Conservation (phyloP, 2,113 vertebrate genomes). For the Crotalus viridis region DNA sequence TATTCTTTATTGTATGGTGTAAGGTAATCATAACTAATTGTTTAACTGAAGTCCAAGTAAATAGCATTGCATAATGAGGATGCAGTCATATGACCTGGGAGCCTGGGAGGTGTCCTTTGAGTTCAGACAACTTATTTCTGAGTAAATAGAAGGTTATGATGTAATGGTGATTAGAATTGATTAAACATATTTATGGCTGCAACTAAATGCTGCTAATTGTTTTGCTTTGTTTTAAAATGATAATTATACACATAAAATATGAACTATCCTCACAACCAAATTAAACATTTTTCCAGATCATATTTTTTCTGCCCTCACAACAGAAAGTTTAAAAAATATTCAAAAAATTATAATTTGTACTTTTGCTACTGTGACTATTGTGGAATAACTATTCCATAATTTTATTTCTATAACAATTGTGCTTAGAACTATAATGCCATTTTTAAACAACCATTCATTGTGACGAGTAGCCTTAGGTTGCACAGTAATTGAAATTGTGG, state of each 20-base stretch:
- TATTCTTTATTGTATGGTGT: neutral
- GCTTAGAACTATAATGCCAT: neutral
- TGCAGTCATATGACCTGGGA: neutral
- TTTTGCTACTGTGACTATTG: neutral
- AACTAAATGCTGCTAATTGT: neutral
- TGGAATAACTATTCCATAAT: neutral
- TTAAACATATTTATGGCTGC: neutral
- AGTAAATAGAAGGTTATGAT: neutral
- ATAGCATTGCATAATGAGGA: neutral
- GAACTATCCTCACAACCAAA: neutral
- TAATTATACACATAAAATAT: neutral
- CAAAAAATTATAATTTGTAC: neutral
- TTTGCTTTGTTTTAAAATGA: neutral
- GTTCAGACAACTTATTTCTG: neutral
- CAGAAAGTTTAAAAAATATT: neutral
- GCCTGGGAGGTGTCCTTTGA: neutral
- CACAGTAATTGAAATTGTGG: conserved; percentile 29
- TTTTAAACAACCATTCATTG: conserved; percentile 31
- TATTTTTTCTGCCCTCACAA: neutral
- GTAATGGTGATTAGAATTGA: neutral
- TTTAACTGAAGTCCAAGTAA: neutral
- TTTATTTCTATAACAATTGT: neutral
- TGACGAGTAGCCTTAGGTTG: conserved; percentile 28
- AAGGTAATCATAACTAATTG: neutral
- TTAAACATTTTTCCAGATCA: neutral